A percentile compares a stretch with the other conserved stretches of the same genome.
phyloP scores from a whole-genome alignment of 2,797 vertebrate genomes.

The Phrynocephalus forsythii region DNA sequence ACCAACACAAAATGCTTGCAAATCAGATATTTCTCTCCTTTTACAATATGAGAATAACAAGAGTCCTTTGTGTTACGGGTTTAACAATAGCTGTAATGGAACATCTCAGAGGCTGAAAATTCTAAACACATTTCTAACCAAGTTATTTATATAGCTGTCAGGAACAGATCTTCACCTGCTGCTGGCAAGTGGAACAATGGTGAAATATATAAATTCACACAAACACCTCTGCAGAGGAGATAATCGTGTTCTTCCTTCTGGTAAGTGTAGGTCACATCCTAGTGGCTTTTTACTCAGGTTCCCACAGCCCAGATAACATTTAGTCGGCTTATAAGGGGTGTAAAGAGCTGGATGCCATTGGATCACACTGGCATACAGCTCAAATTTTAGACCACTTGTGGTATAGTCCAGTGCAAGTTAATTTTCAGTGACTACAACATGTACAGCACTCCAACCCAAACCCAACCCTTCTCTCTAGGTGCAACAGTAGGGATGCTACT shows the following conservation, averaged over 20 bases:
- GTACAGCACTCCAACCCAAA: background rate
- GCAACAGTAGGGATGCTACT: too few relatives aligned
- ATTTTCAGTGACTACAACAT: background rate
- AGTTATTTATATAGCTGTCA: slow-evolving; percentile 20
- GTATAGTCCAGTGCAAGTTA: background rate
- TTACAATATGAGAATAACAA: slow-evolving; percentile 20
- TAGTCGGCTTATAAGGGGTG: background rate
- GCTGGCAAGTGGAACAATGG: background rate
- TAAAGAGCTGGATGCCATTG: background rate
- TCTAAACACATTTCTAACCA: background rate
- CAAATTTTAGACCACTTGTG: background rate
- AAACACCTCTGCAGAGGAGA: background rate
- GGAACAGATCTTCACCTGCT: background rate
- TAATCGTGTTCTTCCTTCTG: background rate
- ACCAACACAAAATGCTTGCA: background rate
- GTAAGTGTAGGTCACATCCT: background rate
- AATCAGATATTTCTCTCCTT: slow-evolving; percentile 29
- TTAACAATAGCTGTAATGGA: slow-evolving; percentile 24
- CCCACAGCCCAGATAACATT: background rate
- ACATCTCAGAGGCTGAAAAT: background rate
- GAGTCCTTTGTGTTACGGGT: slow-evolving; percentile 25
- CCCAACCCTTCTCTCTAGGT: background rate
- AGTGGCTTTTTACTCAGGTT: background rate
- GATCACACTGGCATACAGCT: background rate
- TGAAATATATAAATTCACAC: background rate